These are phyloP conservation scores for Syrphus vitripennis DNA, from an alignment of 2,888 invertebrate species.

Conservation along the genomic window DNA sequence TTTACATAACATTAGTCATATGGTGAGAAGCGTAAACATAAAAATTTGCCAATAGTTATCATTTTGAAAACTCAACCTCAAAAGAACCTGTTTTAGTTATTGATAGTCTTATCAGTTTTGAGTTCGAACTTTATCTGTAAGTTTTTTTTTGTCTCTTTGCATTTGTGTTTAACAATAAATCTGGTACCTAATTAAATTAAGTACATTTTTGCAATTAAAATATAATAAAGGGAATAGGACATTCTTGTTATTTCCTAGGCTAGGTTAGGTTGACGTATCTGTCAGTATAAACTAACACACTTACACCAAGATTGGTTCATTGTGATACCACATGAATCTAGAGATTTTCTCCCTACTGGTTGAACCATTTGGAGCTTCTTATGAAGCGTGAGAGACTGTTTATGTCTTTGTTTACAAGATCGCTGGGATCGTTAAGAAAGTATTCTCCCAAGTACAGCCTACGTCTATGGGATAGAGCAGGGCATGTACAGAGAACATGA, in stretches of 20 bases:
- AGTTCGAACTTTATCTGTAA: neutral
- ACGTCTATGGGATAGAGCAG: too few species aligned
- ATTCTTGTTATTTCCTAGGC: neutral
- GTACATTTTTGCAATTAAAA: neutral
- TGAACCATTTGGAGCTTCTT: too few species aligned
- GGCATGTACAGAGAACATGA: too few species aligned
- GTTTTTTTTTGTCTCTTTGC: neutral
- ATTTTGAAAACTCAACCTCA: neutral
- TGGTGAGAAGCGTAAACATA: neutral
- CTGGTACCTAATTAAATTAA: neutral
- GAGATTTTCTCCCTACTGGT: too few species aligned
- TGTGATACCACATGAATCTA: too few species aligned
- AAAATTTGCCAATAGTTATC: conserved; percentile 5
- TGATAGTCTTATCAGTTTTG: conserved; percentile 15
- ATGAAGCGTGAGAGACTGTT: too few species aligned
- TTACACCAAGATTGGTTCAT: too few species aligned
- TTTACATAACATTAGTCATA: conserved; percentile 59
- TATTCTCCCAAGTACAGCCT: too few species aligned
- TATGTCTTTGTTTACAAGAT: too few species aligned
- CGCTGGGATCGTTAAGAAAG: too few species aligned
- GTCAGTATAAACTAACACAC: too few species aligned
- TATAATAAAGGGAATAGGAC: neutral
- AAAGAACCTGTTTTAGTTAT: conserved; percentile 9
- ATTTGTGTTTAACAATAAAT: neutral
- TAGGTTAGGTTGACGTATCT: too few species aligned